A percentile compares a stretch with the other conserved stretches of the same genome.
These are phyloP conservation scores for Andrena haemorrhoa DNA, from an alignment of 2,888 invertebrate species.

Conservation along the genomic window DNA sequence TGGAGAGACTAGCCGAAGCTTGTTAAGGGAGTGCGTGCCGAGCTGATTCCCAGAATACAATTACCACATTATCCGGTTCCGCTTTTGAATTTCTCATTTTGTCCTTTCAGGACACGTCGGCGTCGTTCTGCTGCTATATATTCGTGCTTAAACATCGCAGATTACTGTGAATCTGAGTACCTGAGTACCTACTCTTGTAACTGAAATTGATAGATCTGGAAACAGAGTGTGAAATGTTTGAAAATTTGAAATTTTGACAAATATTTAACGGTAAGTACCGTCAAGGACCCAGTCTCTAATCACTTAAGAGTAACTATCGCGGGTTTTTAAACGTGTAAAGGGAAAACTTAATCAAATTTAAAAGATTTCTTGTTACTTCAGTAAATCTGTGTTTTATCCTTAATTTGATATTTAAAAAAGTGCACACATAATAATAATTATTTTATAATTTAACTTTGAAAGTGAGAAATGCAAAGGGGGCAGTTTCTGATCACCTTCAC, in stretches of 20 bases:
- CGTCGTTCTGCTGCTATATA: slow-evolving; percentile 34
- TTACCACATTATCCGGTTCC: slow-evolving; percentile 79
- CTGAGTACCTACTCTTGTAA: not conserved
- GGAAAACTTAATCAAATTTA: too few species aligned
- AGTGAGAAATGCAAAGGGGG: too few species aligned
- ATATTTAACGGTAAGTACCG: not conserved
- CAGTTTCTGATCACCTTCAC: too few species aligned
- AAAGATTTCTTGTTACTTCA: too few species aligned
- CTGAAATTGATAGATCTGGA: not conserved
- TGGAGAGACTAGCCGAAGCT: slow-evolving; percentile 60
- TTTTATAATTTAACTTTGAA: too few species aligned
- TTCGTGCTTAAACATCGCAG: slow-evolving; percentile 45
- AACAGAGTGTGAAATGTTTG: not conserved
- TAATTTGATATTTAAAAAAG: too few species aligned
- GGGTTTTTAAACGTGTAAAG: too few species aligned
- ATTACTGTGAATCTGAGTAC: slow-evolving; percentile 8
- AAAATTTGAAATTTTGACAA: not conserved
- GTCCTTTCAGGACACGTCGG: slow-evolving; percentile 58
- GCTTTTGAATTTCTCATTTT: slow-evolving; percentile 76
- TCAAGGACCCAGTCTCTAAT: too few species aligned
- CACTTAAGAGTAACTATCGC: too few species aligned
- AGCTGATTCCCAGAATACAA: slow-evolving; percentile 75
- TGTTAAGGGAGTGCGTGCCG: slow-evolving; percentile 72
- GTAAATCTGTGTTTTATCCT: too few species aligned
- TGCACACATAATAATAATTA: too few species aligned